phyloP scores from a whole-genome alignment of 92 coral and sea anemone genomes.

The Zoanthus gigantus region DNA sequence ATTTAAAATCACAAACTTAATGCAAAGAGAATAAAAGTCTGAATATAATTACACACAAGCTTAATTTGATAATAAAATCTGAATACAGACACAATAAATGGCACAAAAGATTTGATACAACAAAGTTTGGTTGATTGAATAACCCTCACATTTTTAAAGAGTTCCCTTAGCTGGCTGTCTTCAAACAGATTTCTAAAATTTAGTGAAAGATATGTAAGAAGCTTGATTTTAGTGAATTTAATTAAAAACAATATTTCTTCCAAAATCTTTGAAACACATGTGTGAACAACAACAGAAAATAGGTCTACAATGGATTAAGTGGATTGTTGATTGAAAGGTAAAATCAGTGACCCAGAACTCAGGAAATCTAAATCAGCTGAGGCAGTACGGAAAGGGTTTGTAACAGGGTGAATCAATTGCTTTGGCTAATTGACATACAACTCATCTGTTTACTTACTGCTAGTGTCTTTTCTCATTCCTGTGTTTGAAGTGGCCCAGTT shows the following conservation, averaged over 20 bases:
- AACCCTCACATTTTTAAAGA: not conserved
- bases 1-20: not conserved
- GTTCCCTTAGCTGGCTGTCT: not conserved
- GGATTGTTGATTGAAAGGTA: not conserved
- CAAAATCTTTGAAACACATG: not conserved
- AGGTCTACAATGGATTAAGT: not conserved
- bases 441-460: constrained; percentile 13
- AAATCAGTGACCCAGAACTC: constrained; percentile 36
- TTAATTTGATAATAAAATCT: not conserved
- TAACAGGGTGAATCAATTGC: not conserved
- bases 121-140: not conserved
- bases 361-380: not conserved
- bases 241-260: not conserved
- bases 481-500: constrained; percentile 46
- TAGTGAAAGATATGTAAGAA: not conserved
- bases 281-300: not conserved
- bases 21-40: not conserved
- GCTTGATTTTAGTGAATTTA: not conserved
- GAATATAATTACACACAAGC: not conserved
- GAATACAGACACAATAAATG: not conserved
- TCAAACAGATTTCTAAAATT: not conserved
- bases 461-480: constrained; percentile 46
- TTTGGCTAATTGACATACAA: not conserved
- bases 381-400: not conserved
- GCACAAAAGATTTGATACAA: not conserved